Percentiles rank a stretch among this genome's conserved stretches.
Evolutionary conservation across 2,113 vertebrate genomes (phyloP).

Genomic region (Lathamus discolor): DNA sequence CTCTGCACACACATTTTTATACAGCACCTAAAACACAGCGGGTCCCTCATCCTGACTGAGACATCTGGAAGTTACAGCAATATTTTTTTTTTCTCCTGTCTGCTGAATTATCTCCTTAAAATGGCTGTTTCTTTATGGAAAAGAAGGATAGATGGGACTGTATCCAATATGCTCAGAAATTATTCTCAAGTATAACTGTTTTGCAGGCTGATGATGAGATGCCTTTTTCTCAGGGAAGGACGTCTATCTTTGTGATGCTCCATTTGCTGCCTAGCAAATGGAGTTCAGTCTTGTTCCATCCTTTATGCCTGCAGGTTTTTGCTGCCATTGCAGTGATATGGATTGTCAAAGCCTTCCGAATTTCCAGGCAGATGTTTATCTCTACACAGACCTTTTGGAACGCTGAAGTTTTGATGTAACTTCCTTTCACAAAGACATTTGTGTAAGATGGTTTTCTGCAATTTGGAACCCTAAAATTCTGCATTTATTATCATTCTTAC

Average conservation of each 20-base stretch:
- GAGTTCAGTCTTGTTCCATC: not conserved
- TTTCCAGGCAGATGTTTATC: not conserved
- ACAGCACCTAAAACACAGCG: not conserved
- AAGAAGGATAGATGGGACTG: not conserved
- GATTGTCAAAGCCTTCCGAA: not conserved
- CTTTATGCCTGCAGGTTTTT: not conserved
- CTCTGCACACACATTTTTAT: not conserved
- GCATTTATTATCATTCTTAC: not conserved
- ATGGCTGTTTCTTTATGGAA: not conserved
- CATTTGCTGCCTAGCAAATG: not conserved
- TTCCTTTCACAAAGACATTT: not conserved
- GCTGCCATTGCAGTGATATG: not conserved
- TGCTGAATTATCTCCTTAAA: not conserved
- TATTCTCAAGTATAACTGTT: not conserved
- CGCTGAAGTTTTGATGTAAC: not conserved
- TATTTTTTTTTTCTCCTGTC: not conserved
- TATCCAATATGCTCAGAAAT: not conserved
- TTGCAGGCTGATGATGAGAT: not conserved
- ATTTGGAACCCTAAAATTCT: not conserved
- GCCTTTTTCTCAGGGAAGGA: not conserved
- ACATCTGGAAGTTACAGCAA: not conserved
- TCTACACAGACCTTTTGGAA: not conserved
- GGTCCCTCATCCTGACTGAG: not conserved
- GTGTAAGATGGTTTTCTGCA: not conserved
- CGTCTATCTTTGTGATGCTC: not conserved